Evolutionary conservation across 2,888 invertebrate species (phyloP).

Genomic region (Brachyptera risi): DNA sequence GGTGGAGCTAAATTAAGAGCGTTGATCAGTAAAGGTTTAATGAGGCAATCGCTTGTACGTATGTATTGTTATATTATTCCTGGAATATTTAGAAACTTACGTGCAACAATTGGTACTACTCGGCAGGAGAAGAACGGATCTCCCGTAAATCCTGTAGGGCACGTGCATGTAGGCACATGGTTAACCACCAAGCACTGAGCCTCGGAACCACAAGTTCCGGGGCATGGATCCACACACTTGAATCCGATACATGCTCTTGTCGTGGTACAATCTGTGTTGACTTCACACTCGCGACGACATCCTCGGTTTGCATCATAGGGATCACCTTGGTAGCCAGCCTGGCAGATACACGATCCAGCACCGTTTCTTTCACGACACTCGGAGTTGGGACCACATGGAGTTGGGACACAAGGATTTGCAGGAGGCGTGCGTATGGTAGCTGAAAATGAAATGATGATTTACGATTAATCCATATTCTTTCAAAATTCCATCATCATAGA

Average conservation of each 20-base stretch:
- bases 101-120: constrained; percentile 26
- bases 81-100: no score
- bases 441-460: no score
- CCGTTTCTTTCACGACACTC: constrained; percentile 78
- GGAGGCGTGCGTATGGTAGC: constrained; percentile 60
- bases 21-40: no score
- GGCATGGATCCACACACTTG: constrained; percentile 82
- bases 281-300: constrained; percentile 74
- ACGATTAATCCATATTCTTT: no score
- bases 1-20: constrained; percentile 43
- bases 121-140: constrained; percentile 67
- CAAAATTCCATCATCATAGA: no score
- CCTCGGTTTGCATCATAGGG: constrained; percentile 60
- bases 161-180: constrained; percentile 74
- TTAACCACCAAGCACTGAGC: constrained; percentile 75
- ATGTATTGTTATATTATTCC: no score
- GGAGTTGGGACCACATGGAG: constrained; percentile 81
- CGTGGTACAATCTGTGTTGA: constrained; percentile 68
- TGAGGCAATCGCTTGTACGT: no score
- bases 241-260: constrained; percentile 72
- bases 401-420: constrained; percentile 73
- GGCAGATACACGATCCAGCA: constrained; percentile 81
- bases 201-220: constrained; percentile 74
- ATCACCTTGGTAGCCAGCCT: constrained; percentile 74
- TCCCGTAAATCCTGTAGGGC: constrained; percentile 70